These are phyloP conservation scores for Ephydatia muelleri DNA, from an alignment of 37 sponge, comb jelly and placozoan genomes.

Conservation along the genomic window DNA sequence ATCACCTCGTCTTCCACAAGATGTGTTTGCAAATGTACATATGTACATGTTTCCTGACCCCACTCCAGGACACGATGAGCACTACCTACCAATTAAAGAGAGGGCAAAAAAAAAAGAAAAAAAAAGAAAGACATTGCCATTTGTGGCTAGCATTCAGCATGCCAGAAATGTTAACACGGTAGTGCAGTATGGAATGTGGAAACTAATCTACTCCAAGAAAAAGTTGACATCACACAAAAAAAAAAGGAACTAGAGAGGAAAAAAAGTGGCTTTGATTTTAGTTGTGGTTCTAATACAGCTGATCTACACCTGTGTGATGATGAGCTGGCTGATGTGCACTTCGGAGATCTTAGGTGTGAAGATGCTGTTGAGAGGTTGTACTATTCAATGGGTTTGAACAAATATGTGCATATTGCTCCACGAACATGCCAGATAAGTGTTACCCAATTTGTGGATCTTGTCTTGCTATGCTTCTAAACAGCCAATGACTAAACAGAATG, in stretches of 20 bases:
- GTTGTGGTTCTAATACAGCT: slow-evolving; percentile 11
- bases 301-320: too few species aligned
- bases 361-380: slow-evolving; percentile 25
- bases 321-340: slow-evolving; percentile 7
- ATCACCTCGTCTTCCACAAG: too few species aligned
- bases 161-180: slow-evolving; percentile 24
- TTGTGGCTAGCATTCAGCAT: slow-evolving; percentile 28
- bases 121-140: slow-evolving; percentile 31
- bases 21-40: too few species aligned
- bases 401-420: slow-evolving; percentile 23
- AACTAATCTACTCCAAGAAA: slow-evolving; percentile 13
- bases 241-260: slow-evolving; percentile 1
- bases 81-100: too few species aligned
- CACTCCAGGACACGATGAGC: too few species aligned
- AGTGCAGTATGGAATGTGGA: slow-evolving; percentile 25
- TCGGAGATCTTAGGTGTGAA: slow-evolving; percentile 2
- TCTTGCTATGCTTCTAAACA: too few species aligned
- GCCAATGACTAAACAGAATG: too few species aligned
- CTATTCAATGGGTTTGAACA: slow-evolving; percentile 22
- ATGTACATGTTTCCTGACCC: too few species aligned
- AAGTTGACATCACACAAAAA: slow-evolving; percentile 8
- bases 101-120: too few species aligned
- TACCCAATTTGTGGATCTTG: too few species aligned
- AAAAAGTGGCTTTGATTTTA: slow-evolving; percentile 8
- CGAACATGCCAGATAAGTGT: too few species aligned